Evolutionary conservation across 2,888 invertebrate species (phyloP).

Genomic region (Galerucella nymphaeae): DNA sequence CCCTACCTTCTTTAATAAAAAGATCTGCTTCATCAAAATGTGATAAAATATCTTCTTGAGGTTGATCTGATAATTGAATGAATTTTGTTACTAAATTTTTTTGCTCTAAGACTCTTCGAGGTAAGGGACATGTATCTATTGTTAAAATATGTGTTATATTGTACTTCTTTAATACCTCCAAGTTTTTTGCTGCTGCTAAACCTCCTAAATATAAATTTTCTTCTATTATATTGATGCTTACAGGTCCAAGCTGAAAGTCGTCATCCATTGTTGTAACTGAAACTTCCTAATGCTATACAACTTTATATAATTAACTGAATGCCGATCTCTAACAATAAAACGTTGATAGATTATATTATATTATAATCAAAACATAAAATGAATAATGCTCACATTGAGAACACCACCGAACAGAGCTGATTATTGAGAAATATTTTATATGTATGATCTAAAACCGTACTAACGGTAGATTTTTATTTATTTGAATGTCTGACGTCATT

Average conservation of each 20-base stretch:
- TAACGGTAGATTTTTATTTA: conserved; percentile 22
- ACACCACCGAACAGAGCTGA: not conserved
- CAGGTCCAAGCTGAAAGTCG: conserved; percentile 60
- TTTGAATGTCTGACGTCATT: conserved; percentile 21
- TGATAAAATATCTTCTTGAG: conserved; percentile 85
- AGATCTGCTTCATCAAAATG: conserved; percentile 77
- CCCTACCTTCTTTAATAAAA: conserved; percentile 77
- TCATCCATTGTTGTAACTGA: conserved; percentile 17
- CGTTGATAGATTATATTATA: not conserved
- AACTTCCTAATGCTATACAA: not conserved
- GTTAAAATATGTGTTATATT: conserved; percentile 84
- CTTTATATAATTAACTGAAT: not conserved
- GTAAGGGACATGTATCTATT: conserved; percentile 85
- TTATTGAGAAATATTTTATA: not conserved
- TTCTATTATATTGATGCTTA: conserved; percentile 69
- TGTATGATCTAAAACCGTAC: conserved; percentile 5
- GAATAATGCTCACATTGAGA: not conserved
- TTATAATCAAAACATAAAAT: not conserved
- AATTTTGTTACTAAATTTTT: conserved; percentile 77
- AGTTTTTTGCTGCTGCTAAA: conserved; percentile 81
- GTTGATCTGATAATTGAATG: conserved; percentile 85
- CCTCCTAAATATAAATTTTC: conserved; percentile 76
- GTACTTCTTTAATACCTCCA: conserved; percentile 73
- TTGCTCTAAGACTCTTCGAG: conserved; percentile 76
- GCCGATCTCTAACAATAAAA: not conserved